Evolutionary conservation across 2,797 vertebrate species (phyloP).

Genomic region (Telmatherina bonti): DNA sequence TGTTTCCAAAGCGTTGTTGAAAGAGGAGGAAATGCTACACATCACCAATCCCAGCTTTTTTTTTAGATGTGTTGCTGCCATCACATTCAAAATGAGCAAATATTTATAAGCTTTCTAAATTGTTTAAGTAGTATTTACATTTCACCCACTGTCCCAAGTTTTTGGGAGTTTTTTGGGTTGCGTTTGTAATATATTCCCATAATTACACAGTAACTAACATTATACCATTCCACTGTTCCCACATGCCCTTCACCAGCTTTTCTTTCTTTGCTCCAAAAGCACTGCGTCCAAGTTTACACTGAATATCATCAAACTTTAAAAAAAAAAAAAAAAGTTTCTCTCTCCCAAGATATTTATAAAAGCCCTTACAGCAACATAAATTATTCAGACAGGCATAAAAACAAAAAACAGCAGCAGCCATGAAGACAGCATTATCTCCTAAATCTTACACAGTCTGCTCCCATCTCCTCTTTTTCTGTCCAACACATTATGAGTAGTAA

Average conservation of each 20-base stretch:
- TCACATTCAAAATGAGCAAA: no score
- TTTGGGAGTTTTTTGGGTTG: no score
- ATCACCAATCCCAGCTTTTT: no score
- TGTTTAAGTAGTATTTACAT: no score
- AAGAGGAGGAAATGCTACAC: no score
- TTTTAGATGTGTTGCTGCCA: no score
- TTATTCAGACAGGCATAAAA: slow-evolving; percentile 7
- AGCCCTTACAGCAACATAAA: slow-evolving; percentile 1
- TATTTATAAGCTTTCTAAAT: no score
- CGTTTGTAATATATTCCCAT: no score
- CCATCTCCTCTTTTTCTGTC: background rate
- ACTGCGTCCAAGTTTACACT: background rate
- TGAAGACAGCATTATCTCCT: slow-evolving; percentile 11
- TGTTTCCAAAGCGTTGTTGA: no score
- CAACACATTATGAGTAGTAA: slow-evolving; percentile 41
- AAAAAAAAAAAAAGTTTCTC: background rate
- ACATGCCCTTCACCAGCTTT: background rate
- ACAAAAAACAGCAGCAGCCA: slow-evolving; percentile 16
- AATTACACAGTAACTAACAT: background rate
- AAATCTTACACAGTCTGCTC: slow-evolving; percentile 7
- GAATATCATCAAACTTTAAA: background rate
- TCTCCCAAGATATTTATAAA: background rate
- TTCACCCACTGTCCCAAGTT: no score
- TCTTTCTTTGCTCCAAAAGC: background rate
- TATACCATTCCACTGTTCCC: background rate